These are phyloP conservation scores for Drosophila willistoni DNA, from an alignment of 1,140 invertebrate genomes.

Conservation along the genomic window DNA sequence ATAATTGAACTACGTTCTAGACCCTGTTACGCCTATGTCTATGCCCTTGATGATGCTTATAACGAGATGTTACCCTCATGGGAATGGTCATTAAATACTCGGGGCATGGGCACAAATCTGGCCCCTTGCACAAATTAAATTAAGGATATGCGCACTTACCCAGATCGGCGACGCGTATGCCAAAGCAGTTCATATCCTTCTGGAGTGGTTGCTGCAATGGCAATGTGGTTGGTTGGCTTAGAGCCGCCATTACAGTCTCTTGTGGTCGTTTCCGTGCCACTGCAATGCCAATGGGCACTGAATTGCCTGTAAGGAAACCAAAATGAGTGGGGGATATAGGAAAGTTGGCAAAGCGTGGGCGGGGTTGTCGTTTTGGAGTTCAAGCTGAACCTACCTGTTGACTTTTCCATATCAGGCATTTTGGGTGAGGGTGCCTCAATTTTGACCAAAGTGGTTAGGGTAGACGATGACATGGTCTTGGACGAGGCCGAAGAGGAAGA, in stretches of 20 bases:
- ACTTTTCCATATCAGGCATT: conserved; percentile 70
- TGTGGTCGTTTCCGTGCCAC: conserved; percentile 91
- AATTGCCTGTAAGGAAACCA: conserved; percentile 80
- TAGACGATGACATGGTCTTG: conserved; percentile 75
- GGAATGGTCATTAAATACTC: conserved; percentile 45
- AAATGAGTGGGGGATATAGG: neutral
- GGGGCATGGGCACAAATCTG: conserved; percentile 47
- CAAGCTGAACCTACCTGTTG: conserved; percentile 62
- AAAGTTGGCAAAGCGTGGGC: neutral
- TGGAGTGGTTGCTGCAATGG: conserved; percentile 73
- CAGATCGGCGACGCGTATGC: conserved; percentile 84
- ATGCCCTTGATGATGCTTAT: conserved; percentile 36
- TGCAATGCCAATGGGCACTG: conserved; percentile 93
- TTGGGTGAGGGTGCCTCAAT: conserved; percentile 84
- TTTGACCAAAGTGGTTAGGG: conserved; percentile 83
- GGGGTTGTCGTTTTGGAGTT: neutral
- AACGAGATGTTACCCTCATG: conserved; percentile 46
- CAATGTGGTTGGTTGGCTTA: conserved; percentile 68
- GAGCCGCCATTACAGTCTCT: conserved; percentile 84
- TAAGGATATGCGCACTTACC: conserved; percentile 83
- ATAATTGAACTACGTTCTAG: conserved; percentile 47
- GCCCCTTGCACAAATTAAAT: conserved; percentile 57
- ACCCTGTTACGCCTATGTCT: conserved; percentile 22
- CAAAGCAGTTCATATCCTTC: conserved; percentile 82
- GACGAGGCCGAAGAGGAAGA: conserved; percentile 46